These are phyloP conservation scores for Nomada hirtipes DNA, from an alignment of 2,888 invertebrate species.

Conservation along the genomic window DNA sequence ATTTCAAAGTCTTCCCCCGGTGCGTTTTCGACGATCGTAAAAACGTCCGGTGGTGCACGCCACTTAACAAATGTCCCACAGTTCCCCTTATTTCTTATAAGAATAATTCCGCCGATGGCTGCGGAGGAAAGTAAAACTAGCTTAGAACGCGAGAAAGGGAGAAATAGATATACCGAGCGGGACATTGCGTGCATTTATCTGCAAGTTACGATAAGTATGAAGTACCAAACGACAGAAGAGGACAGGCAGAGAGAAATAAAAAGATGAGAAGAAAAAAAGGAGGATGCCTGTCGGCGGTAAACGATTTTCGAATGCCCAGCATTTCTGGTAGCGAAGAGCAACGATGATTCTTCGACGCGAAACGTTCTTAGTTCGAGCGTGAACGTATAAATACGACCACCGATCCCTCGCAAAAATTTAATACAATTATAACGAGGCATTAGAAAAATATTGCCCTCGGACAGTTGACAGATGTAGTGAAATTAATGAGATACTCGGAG, in stretches of 20 bases:
- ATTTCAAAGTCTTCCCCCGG: slow-evolving; percentile 36
- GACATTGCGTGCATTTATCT: slow-evolving; percentile 38
- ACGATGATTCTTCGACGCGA: not conserved
- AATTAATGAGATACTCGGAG: too few species aligned
- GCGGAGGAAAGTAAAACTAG: slow-evolving; percentile 31
- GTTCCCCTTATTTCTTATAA: slow-evolving; percentile 44
- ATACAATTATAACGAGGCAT: too few species aligned
- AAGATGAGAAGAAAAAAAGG: not conserved
- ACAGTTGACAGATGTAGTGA: too few species aligned
- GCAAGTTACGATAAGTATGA: not conserved
- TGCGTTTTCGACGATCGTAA: slow-evolving; percentile 60
- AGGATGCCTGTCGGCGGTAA: slow-evolving; percentile 8
- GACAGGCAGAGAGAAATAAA: not conserved
- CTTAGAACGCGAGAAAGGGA: not conserved
- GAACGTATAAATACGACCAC: too few species aligned
- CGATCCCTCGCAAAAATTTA: too few species aligned
- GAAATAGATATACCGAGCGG: slow-evolving; percentile 25
- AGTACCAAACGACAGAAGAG: not conserved
- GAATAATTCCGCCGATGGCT: slow-evolving; percentile 52
- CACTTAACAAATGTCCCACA: slow-evolving; percentile 55
- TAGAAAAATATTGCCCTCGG: too few species aligned
- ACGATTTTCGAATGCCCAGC: not conserved
- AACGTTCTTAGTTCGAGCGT: not conserved
- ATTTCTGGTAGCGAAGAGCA: not conserved
- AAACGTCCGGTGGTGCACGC: slow-evolving; percentile 55